A percentile compares a stretch with the other conserved stretches of the same genome.
These are phyloP conservation scores for Cyprinodon diabolis DNA, from an alignment of 2,797 vertebrate species.

Conservation along the genomic window DNA sequence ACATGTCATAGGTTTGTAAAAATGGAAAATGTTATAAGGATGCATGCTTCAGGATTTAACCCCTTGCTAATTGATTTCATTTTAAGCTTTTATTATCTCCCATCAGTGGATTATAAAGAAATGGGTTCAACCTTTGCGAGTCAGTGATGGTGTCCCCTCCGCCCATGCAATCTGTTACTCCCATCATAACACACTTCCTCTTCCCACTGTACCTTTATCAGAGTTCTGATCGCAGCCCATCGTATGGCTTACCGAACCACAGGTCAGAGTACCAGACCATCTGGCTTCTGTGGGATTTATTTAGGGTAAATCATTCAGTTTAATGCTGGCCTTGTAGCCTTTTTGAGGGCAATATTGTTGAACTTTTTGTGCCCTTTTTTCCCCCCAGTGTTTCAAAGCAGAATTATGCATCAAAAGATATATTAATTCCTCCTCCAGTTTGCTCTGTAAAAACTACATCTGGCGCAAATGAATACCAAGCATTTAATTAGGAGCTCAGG, in stretches of 20 bases:
- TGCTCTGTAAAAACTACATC: constrained; percentile 5
- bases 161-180: neutral
- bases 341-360: neutral
- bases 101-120: constrained; percentile 33
- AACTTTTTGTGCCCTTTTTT: neutral
- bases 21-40: neutral
- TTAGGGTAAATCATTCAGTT: constrained; percentile 42
- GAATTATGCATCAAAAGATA: constrained; percentile 5
- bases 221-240: constrained; percentile 37
- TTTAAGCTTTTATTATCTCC: constrained; percentile 11
- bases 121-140: constrained; percentile 22
- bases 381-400: neutral
- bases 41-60: neutral
- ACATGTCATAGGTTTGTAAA: neutral
- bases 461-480: constrained; percentile 6
- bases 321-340: constrained; percentile 37
- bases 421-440: constrained; percentile 23
- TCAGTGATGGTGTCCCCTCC: constrained; percentile 41
- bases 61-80: constrained; percentile 8
- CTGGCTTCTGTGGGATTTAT: constrained; percentile 60
- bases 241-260: constrained; percentile 70
- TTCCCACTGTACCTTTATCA: constrained; percentile 11
- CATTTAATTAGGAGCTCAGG: constrained; percentile 28
- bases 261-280: constrained; percentile 61
- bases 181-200: neutral